phyloP scores from a whole-genome alignment of 2,888 invertebrate genomes.

The Muscina levida region DNA sequence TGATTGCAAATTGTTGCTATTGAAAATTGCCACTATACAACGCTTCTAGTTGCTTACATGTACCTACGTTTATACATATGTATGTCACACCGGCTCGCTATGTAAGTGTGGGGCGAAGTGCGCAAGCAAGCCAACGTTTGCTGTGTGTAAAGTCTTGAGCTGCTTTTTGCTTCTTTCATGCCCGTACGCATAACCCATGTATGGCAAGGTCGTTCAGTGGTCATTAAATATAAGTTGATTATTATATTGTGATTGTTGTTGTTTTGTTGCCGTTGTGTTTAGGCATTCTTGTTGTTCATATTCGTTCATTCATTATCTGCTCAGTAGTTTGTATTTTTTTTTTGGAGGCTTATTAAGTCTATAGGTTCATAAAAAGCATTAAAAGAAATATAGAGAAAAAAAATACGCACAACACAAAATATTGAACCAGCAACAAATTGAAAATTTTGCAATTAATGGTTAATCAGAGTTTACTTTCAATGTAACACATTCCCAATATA shows the following conservation, averaged over 20 bases:
- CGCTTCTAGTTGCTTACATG: no score
- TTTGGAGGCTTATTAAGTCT: constrained; percentile 27
- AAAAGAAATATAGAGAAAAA: no score
- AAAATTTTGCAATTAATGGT: constrained; percentile 30
- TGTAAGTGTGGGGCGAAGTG: background rate
- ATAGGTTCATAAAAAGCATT: constrained; percentile 5
- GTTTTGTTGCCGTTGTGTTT: constrained; percentile 1
- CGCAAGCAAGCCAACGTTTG: background rate
- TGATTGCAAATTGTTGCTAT: background rate
- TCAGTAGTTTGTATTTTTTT: background rate
- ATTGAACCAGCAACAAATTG: constrained; percentile 23
- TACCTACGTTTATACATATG: no score
- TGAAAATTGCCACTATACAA: background rate
- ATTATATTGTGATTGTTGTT: constrained; percentile 11
- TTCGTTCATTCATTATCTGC: constrained; percentile 17
- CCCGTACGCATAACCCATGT: constrained; percentile 44
- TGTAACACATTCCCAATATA: constrained; percentile 5
- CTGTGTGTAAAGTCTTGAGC: background rate
- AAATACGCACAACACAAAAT: background rate
- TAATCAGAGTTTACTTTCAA: constrained; percentile 19
- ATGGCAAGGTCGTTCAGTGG: constrained; percentile 63
- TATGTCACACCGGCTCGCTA: no score
- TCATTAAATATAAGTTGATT: constrained; percentile 57
- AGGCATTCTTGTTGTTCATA: constrained; percentile 22
- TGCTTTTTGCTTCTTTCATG: constrained; percentile 24